These are phyloP conservation scores for Corythornis madagascariensis DNA, from an alignment of 2,113 vertebrate species.

Conservation along the genomic window DNA sequence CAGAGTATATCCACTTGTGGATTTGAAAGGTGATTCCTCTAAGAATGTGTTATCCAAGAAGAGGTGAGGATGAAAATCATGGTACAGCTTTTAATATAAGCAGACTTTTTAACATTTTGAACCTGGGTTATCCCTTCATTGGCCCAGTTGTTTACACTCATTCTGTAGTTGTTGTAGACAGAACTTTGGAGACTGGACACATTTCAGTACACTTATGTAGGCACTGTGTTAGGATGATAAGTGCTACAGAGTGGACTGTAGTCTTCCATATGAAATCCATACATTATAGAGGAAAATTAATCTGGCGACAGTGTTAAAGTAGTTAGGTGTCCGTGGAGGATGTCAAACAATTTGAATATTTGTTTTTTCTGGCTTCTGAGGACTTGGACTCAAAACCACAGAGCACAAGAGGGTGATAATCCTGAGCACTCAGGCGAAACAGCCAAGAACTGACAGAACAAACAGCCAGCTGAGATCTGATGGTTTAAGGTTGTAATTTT, in stretches of 20 bases:
- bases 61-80: neutral
- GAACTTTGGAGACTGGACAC: neutral
- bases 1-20: neutral
- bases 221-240: neutral
- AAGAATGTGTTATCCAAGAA: neutral
- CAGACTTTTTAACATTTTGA: neutral
- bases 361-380: neutral
- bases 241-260: neutral
- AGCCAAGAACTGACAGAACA: neutral
- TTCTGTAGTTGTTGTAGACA: neutral
- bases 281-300: neutral
- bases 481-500: neutral
- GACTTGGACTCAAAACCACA: neutral
- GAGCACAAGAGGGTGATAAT: neutral
- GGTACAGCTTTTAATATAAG: neutral
- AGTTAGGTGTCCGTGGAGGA: neutral
- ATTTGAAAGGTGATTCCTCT: neutral
- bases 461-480: neutral
- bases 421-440: neutral
- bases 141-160: neutral
- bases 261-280: neutral
- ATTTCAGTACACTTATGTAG: neutral
- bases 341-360: neutral
- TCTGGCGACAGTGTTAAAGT: neutral
- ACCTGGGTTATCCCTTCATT: neutral